phyloP scores from a whole-genome alignment of 1,140 invertebrate species.

The Brachionus paranguensis region DNA sequence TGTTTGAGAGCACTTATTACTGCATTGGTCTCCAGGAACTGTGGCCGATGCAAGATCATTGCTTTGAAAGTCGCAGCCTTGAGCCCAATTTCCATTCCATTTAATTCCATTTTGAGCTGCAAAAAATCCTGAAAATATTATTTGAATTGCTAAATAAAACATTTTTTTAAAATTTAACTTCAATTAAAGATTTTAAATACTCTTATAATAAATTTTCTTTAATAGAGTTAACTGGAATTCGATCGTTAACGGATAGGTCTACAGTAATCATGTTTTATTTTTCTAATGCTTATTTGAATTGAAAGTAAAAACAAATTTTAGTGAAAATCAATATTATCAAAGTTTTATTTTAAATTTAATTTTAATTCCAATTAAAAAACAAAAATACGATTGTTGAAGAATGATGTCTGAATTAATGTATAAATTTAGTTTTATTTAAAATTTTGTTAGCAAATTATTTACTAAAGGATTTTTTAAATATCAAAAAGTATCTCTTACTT shows the following conservation, averaged over 20 bases:
- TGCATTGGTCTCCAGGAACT: not conserved
- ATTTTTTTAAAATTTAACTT: not conserved
- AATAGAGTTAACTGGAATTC: not conserved
- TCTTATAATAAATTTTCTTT: not conserved
- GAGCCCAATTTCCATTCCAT: conserved; percentile 13
- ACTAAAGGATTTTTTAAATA: not conserved
- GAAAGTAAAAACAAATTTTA: too few species aligned
- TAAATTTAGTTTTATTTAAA: too few species aligned
- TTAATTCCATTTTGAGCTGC: not conserved
- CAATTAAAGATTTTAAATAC: not conserved
- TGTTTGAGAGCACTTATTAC: not conserved
- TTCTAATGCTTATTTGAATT: too few species aligned
- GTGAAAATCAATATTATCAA: too few species aligned
- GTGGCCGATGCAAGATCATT: not conserved
- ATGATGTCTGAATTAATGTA: too few species aligned
- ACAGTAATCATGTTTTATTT: too few species aligned
- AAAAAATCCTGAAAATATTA: not conserved
- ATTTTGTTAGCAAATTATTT: not conserved
- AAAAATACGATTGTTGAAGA: too few species aligned
- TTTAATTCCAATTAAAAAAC: too few species aligned
- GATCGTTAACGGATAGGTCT: not conserved
- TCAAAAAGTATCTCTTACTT: not conserved
- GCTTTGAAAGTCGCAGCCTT: not conserved
- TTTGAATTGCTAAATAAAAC: not conserved
- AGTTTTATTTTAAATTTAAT: too few species aligned